Percentiles rank a stretch among this genome's conserved stretches.
phyloP scores from a whole-genome alignment of 1,140 invertebrate genomes.

The Caenorhabditis latens region DNA sequence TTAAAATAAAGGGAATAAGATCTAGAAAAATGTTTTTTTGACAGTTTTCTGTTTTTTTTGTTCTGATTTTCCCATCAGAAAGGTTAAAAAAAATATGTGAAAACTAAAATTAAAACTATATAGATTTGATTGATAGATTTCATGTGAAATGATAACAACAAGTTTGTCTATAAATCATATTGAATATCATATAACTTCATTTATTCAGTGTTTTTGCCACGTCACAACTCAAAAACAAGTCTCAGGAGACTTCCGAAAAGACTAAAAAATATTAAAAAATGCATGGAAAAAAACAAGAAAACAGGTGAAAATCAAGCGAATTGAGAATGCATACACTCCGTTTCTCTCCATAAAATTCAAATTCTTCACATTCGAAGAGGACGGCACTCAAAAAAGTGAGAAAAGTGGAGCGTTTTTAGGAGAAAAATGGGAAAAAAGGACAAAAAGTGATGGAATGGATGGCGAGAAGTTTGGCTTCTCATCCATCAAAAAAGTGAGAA shows the following conservation, averaged over 20 bases:
- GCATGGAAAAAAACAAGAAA: background rate
- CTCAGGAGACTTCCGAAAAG: background rate
- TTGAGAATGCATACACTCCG: slow-evolving; percentile 9
- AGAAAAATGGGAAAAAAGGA: slow-evolving; percentile 9
- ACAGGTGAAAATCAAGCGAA: slow-evolving; percentile 13
- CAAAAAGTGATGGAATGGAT: slow-evolving; percentile 2
- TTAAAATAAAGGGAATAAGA: no score
- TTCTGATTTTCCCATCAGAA: no score
- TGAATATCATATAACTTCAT: no score
- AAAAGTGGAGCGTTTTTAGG: background rate
- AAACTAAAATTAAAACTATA: no score
- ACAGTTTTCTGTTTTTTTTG: no score
- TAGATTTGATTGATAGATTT: no score
- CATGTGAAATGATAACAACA: no score
- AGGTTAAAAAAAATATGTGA: no score
- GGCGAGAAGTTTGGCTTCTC: slow-evolving; percentile 29
- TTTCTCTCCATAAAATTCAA: background rate
- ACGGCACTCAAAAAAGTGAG: background rate
- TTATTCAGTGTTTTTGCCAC: background rate
- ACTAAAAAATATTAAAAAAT: slow-evolving; percentile 21
- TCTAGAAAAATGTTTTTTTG: no score
- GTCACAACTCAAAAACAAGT: background rate
- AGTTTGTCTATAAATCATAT: no score
- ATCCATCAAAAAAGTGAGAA: slow-evolving; percentile 44
- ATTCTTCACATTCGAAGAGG: background rate